Conservation (phyloP, 1,140 invertebrate genomes). For the Tachypleus tridentatus region DNA sequence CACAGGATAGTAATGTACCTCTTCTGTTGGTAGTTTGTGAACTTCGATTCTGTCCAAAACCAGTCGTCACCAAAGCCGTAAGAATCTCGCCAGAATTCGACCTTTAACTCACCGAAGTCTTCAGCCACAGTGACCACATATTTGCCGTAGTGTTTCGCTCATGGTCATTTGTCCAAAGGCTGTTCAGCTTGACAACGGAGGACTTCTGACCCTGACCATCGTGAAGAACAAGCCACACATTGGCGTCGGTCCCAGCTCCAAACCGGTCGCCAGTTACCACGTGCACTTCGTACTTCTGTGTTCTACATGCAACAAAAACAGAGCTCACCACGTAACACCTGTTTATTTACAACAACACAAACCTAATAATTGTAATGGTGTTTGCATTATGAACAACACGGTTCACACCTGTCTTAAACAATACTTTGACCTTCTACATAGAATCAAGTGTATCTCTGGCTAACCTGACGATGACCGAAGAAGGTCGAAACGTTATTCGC, state of each 20-base stretch:
- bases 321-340: too few species aligned
- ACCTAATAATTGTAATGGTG: too few species aligned
- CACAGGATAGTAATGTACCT: conserved; percentile 20
- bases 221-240: conserved; percentile 31
- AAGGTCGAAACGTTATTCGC: too few species aligned
- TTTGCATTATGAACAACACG: too few species aligned
- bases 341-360: too few species aligned
- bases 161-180: conserved; percentile 34
- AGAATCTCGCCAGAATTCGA: conserved; percentile 36
- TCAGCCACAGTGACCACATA: too few species aligned
- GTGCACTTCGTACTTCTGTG: conserved; percentile 5
- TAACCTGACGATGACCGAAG: too few species aligned
- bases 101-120: too few species aligned
- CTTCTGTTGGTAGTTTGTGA: conserved; percentile 27
- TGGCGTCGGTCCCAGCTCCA: conserved; percentile 35
- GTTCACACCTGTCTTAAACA: too few species aligned
- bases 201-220: conserved; percentile 30
- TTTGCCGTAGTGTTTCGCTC: conserved; percentile 28
- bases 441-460: too few species aligned
- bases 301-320: too few species aligned
- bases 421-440: too few species aligned
- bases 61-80: conserved; percentile 33
- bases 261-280: conserved; percentile 36
- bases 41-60: conserved; percentile 36
- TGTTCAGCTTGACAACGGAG: conserved; percentile 28